Base-by-base conservation (phyloP, 1,140 invertebrate species). In the Tetragonula clypearis region DNA sequence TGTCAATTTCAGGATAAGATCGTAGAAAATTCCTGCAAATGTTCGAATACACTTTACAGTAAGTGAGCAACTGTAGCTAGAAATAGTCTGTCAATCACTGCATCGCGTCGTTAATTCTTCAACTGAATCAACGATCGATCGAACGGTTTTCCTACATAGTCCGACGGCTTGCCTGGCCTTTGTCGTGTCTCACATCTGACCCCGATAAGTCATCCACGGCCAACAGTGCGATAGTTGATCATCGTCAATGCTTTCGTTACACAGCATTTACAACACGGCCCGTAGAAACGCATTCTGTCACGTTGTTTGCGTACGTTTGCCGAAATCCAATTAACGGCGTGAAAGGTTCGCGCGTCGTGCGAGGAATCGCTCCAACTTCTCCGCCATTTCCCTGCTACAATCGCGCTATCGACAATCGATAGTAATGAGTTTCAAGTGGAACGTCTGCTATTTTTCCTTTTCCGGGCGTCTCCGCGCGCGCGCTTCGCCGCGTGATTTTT, bases 341-440 rank as follows among this genome's bases (percentile, higher is more conserved):
- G 55, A 49, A 41, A 56, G 53, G 66, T 35, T 41, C 0, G n/a
- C 19, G 1, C 49, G 1, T n/a, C 23, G 62, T 55, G 53, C 26
- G 53, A 66, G 14, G 21, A 71, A 55, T 35, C 14, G 53, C 14
- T 35, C 21, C 11, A 69, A 68, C 41, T 55, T 55, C 68, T 56
- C 23, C 26, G 11, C 62, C 2, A 30, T 14, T 26, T 35, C 5
- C 15, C n/a, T 14, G 21, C 41, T 23, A 66, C 62, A 79, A 79
- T 55, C 41, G 66, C 23, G 49, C 11, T 30, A 56, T 19, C 35
- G 53, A 58, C 15, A 21, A 71, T 23, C 53, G 62, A 79, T 68
- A 71, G 56, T 71, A 71, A 80, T 80, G 66, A 80, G 66, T 56
- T 79, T 68, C 35, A 53, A n/a, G 17, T 53, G 5, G 35, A 58